Base-by-base conservation (phyloP, 2,888 invertebrate genomes). In the Microdon myrmicae region DNA sequence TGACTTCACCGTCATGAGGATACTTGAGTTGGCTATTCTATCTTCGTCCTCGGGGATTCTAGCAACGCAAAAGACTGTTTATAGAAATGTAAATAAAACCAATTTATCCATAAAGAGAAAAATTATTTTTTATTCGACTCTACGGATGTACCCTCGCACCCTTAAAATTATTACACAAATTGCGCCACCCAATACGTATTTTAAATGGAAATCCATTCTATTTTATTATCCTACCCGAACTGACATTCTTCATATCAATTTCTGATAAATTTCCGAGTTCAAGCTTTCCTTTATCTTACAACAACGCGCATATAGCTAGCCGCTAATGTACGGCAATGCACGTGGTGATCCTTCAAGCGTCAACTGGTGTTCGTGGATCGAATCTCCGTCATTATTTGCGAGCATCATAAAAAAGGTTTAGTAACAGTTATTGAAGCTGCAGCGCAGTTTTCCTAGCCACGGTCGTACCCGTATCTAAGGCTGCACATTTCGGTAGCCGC, bases 351-450 rank as follows among this genome's bases (percentile, higher is more conserved):
- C 34, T 47, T 14, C 22, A 23, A 22, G 20, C 47, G 37, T 7
- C 10, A 13, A 29, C 32, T 38, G 26, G 12, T 19, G 32, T 14
- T 20, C 9, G 20, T 31, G 25, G 19, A 23, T 31, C 2, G 17
- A 32, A 17, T 10, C 31, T 34, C 3, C 20, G n/a, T 31, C 19
- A 8, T 17, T 6, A n/a, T n/a, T 32, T 34, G 34, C 38, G 38
- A 43, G 37, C 54, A 60, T 22, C 44, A 19, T 17, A 26, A 45
- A 54, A 45, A 53, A 61, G 44, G 41, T 56, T n/a, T 35, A 41
- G 55, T 51, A 41, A 35, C 49, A 45, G 51, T 55, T 45, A 51
- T n/a, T n/a, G n/a, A n/a, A n/a, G n/a, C n/a, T n/a, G n/a, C n/a
- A n/a, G n/a, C n/a, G n/a, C n/a, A n/a, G n/a, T n/a, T n/a, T n/a